Evolutionary conservation across 2,113 vertebrate species (phyloP).

Genomic region (Thymallus thymallus): DNA sequence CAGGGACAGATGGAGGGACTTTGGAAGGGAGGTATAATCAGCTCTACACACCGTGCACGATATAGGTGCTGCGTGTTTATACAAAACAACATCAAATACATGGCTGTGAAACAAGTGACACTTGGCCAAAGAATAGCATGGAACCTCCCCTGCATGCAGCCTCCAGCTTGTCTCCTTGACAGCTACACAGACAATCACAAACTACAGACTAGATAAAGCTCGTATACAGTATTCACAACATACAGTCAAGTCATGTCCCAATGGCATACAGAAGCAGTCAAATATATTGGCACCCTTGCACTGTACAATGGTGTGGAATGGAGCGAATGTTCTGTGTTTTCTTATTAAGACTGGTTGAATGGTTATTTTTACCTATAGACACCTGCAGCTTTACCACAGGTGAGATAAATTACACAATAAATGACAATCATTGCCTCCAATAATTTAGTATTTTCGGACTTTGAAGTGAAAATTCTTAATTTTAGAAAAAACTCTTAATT

Average conservation of each 20-base stretch:
- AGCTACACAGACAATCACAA: not conserved
- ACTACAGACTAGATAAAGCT: not conserved
- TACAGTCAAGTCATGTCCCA: not conserved
- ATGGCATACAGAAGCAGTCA: not conserved
- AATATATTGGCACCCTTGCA: not conserved
- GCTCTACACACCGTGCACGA: conserved; percentile 66
- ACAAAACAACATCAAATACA: conserved; percentile 80
- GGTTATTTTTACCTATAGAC: too few species aligned
- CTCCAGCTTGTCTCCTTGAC: not conserved
- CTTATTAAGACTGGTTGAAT: too few species aligned
- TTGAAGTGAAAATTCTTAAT: too few species aligned
- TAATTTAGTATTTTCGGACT: too few species aligned
- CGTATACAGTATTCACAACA: not conserved
- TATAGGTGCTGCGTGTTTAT: conserved; percentile 73
- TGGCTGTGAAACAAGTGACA: conserved; percentile 57
- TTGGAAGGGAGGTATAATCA: conserved; percentile 88
- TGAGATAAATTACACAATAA: too few species aligned
- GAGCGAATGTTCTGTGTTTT: too few species aligned
- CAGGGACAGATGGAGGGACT: conserved; percentile 91
- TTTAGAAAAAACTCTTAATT: rapidly evolving
- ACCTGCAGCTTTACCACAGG: too few species aligned
- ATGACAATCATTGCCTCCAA: too few species aligned
- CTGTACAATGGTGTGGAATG: not conserved
- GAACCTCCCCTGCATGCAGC: conserved; percentile 13
- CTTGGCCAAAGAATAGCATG: conserved; percentile 16